Base-by-base conservation (phyloP, 2,888 invertebrate genomes). In the Drosophila monieri region DNA sequence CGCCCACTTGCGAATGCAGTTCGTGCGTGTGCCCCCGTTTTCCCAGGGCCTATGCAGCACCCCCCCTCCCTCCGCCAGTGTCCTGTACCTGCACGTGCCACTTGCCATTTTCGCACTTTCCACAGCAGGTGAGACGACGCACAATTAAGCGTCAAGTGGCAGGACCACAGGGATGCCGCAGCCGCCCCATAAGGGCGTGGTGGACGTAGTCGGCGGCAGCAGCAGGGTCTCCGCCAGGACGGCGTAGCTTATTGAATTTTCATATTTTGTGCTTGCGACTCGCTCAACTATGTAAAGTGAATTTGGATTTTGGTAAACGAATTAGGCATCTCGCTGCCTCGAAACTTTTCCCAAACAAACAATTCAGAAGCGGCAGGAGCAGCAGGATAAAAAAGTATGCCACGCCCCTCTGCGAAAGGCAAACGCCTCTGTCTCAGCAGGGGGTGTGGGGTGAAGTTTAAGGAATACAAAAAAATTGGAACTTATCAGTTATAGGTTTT, bases 1-100 rank as follows among this genome's bases (percentile, higher is more conserved):
- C 85, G 85, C 85, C 87, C 85, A 85, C 85, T 85, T 85, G 87
- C 84, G 43, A 80, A 66, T 85, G 85, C 78, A 88, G 71, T 74
- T 88, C 85, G 85, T 85, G 85, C 85, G 85, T 85, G 81, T 57
- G 47, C 9, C 46, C 21, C 47, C 43, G 46, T 23, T 25, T 15
- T 32, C 10, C 27, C 53, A 41, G 39, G 6, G 32, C 6, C 12
- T 12, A 12, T 27, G 44, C 43, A 18, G 10, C 43, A 18, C 21
- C 15, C 18, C 23, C 15, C 21, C 39, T 10, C 12, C 57, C 5
- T 25, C 21, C 48, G 12, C 41, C 8, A 37, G 46, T 12, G 43
- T 15, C 25, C 43, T 47, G 41, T n/a, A 25, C 47, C 43, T 76
- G 69, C 77, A 78, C 73, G 77, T 77, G 77, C 68, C 52, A 52